Percentiles rank a stretch among this genome's conserved stretches.
phyloP scores from a whole-genome alignment of 2,113 vertebrate genomes.

The Caranx melampygus region DNA sequence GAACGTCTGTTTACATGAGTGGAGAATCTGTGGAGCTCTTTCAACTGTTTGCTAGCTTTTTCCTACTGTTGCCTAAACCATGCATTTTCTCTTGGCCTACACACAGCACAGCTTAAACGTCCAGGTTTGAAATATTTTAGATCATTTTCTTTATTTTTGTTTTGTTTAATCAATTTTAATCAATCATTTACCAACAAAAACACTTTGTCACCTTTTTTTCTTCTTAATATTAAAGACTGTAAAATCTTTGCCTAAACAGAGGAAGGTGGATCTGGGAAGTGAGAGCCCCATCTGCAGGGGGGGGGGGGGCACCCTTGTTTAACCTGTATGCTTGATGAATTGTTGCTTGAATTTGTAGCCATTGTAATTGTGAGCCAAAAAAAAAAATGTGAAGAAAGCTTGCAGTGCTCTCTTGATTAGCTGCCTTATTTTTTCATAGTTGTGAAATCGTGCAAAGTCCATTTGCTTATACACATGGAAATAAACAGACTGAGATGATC shows the following conservation, averaged over 20 bases:
- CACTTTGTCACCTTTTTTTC: not conserved
- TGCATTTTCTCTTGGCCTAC: slow-evolving; percentile 25
- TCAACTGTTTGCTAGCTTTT: slow-evolving; percentile 8
- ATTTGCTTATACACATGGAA: slow-evolving; percentile 62
- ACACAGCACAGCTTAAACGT: slow-evolving; percentile 44
- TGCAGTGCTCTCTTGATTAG: slow-evolving; percentile 65
- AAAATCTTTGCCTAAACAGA: slow-evolving; percentile 30
- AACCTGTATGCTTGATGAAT: slow-evolving; percentile 47
- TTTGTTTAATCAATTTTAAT: not conserved
- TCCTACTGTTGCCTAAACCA: slow-evolving; percentile 12
- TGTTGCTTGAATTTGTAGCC: slow-evolving; percentile 58
- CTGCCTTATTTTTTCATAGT: slow-evolving; percentile 75
- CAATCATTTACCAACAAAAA: not conserved
- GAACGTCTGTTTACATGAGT: not conserved
- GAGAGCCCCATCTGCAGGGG: not conserved
- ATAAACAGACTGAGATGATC: slow-evolving; percentile 62
- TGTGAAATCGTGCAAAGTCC: slow-evolving; percentile 54
- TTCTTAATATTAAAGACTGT: not conserved
- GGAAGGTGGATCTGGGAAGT: not conserved
- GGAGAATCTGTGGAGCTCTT: slow-evolving; percentile 12
- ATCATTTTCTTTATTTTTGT: not conserved
- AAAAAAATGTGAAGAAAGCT: slow-evolving; percentile 52
- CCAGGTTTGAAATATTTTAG: slow-evolving; percentile 10
- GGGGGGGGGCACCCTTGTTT: not conserved
- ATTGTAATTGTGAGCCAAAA: slow-evolving; percentile 62